Base-by-base conservation (phyloP, 2,888 invertebrate species). In the Xestia c-nigrum region DNA sequence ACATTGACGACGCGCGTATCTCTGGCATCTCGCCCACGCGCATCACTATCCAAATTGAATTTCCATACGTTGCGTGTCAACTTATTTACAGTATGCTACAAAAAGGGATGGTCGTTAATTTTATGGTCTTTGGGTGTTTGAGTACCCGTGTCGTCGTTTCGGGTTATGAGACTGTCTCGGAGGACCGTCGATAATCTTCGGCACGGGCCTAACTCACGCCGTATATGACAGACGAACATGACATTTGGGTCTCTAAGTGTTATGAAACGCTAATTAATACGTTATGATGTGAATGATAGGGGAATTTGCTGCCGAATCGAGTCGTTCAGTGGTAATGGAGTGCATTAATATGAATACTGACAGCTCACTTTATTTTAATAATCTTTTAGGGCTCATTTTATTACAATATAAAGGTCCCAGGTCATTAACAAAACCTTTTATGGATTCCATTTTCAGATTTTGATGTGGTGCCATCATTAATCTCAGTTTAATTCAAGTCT, bases 1-100 rank as follows among this genome's bases (percentile, higher is more conserved):
- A 87, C 85, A 92, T 91, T 87, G 91, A 90, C 88, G 89, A 92
- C 89, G 89, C 92, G 89, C 89, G 88, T 92, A 91, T 93, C 91
- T 91, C 90, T 91, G 91, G 88, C 91, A 92, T 91, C 90, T 90
- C 90, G 88, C 92, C 93, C 92, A 93, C 93, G 90, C 90, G 77
- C 88, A 87, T 90, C 90, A 90, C 89, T 90, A 90, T 89, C 89
- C 88, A 92, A 94, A 94, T 93, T 93, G 90, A 91, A 92, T 93
- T 92, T 92, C 91, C 89, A 90, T 92, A 92, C 89, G 90, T 89
- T 72, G 68, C 85, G 87, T 91, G 89, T 90, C 89, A 88, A 90
- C 88, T 91, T 92, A 93, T 93, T 90, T 91, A 92, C 92, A 91
- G 88, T 89, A 87, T 84, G 87, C 81, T 87, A 89, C 86, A 90